Evolutionary conservation across 2,888 invertebrate genomes (phyloP).

Genomic region (Lycia hirtaria): DNA sequence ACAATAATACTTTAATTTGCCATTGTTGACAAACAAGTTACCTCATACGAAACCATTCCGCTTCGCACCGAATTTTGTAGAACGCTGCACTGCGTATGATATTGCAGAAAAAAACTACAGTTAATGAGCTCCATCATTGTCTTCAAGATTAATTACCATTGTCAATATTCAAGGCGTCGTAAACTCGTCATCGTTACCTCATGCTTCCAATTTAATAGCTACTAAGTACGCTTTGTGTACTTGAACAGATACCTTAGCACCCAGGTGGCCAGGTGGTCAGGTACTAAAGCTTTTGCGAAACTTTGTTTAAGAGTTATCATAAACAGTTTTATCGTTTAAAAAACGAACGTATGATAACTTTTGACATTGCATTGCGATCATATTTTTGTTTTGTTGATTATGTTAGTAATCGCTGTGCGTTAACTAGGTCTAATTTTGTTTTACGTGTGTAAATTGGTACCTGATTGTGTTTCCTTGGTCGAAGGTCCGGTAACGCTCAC

Average conservation of each 20-base stretch:
- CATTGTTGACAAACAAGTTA: conserved; percentile 53
- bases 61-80: conserved; percentile 39
- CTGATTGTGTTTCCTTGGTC: conserved; percentile 79
- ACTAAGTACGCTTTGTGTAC: conserved; percentile 48
- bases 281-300: conserved; percentile 72
- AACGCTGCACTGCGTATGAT: conserved; percentile 33
- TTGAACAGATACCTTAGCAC: conserved; percentile 29
- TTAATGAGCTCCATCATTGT: conserved; percentile 61
- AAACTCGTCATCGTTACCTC: conserved; percentile 59
- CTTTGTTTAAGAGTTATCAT: conserved; percentile 12
- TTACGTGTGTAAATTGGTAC: conserved; percentile 66
- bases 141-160: conserved; percentile 69
- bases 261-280: conserved; percentile 34
- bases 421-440: conserved; percentile 63
- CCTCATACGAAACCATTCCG: conserved; percentile 36
- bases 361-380: conserved; percentile 67
- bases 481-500: conserved; percentile 79
- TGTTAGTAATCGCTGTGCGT: conserved; percentile 65
- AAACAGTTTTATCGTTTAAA: neutral
- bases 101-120: conserved; percentile 53
- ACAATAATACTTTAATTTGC: conserved; percentile 56
- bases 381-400: conserved; percentile 47
- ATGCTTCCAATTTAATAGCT: conserved; percentile 54
- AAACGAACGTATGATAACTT: conserved; percentile 39
- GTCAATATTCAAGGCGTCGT: conserved; percentile 70